phyloP scores from a whole-genome alignment of 64 coral and sea anemone genomes.

The Cladopsammia gracilis region DNA sequence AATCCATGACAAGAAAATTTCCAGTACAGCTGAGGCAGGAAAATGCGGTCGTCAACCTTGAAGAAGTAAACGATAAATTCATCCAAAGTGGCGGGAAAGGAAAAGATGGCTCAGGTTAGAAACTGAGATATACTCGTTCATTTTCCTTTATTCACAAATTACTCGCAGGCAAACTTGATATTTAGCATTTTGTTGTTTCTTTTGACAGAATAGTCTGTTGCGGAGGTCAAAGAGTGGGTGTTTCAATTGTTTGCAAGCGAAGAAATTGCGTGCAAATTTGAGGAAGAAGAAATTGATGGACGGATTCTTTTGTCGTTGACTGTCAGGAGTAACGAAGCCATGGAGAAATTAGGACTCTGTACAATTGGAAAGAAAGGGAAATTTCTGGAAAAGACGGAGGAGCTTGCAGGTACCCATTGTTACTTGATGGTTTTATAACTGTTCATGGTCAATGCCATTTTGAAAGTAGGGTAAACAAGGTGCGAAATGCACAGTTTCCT shows the following conservation, averaged over 20 bases:
- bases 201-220: not conserved
- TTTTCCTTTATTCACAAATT: not conserved
- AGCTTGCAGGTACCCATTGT: constrained; percentile 23
- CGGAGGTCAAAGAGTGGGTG: constrained; percentile 7
- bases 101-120: too few relatives aligned
- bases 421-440: too few relatives aligned
- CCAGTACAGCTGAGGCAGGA: too few relatives aligned
- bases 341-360: not conserved
- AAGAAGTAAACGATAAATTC: too few relatives aligned
- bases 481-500: too few relatives aligned
- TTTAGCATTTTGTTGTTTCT: not conserved
- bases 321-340: not conserved
- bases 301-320: not conserved
- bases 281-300: constrained; percentile 26
- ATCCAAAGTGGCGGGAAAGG: too few relatives aligned
- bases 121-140: constrained; percentile 8
- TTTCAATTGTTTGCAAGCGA: constrained; percentile 11
- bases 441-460: too few relatives aligned
- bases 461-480: too few relatives aligned
- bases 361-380: constrained; percentile 49
- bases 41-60: too few relatives aligned
- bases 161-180: not conserved
- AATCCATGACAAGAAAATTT: too few relatives aligned
- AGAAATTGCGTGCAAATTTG: constrained; percentile 11
- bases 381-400: constrained; percentile 42